phyloP scores from a whole-genome alignment of 2,113 vertebrate species.

The Myrmecobius fasciatus region DNA sequence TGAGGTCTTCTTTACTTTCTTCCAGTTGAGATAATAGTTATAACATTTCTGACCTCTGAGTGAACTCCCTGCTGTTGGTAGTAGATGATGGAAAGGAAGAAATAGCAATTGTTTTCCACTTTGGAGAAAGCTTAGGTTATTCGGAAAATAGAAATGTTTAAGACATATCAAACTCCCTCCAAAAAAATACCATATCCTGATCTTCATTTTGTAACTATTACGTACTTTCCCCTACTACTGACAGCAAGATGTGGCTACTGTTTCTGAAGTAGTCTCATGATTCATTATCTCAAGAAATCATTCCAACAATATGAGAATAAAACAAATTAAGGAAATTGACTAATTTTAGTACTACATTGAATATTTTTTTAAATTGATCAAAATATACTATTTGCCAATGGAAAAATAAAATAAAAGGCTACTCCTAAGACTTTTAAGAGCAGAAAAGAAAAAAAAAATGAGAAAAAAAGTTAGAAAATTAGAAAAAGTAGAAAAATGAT shows the following conservation, averaged over 20 bases:
- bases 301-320: background rate
- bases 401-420: background rate
- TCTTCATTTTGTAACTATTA: background rate
- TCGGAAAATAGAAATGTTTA: background rate
- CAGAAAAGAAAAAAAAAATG: background rate
- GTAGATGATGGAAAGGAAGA: conserved; percentile 50
- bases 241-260: background rate
- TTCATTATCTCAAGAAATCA: background rate
- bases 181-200: background rate
- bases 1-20: conserved; percentile 55
- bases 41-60: conserved; percentile 77
- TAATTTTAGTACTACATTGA: background rate
- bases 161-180: background rate
- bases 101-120: conserved; percentile 52
- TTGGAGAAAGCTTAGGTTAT: background rate
- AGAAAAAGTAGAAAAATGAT: background rate
- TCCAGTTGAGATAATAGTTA: conserved; percentile 79
- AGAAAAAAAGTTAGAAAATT: background rate
- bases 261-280: background rate
- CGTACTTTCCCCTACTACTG: background rate
- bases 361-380: background rate
- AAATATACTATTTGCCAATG: background rate
- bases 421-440: background rate
- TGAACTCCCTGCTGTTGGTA: conserved; percentile 75
- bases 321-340: background rate